Evolutionary conservation across 2,113 vertebrate genomes (phyloP).

Genomic region (Telmatochromis sp.): DNA sequence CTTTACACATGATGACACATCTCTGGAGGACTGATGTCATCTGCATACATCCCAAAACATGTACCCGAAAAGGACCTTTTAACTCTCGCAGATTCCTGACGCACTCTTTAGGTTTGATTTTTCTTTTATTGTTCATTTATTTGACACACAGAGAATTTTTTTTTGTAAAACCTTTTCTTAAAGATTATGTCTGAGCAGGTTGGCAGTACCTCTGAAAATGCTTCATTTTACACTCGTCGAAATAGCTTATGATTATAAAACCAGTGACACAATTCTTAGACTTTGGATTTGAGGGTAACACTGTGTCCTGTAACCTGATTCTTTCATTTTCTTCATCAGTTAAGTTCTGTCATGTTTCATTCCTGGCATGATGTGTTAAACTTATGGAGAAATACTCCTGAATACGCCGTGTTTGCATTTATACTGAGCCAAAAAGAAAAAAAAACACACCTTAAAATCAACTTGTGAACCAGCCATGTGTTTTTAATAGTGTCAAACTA

Average conservation of each 20-base stretch:
- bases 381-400: background rate
- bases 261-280: background rate
- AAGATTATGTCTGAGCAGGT: background rate
- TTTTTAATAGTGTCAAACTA: background rate
- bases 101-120: background rate
- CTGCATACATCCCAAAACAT: background rate
- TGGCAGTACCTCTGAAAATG: background rate
- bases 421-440: background rate
- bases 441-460: background rate
- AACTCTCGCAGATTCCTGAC: background rate
- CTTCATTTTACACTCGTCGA: background rate
- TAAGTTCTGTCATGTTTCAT: background rate
- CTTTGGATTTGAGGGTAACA: background rate
- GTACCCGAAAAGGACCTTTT: fast-evolving
- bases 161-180: background rate
- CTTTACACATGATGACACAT: background rate
- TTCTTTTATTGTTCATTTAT: background rate
- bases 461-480: background rate
- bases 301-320: background rate
- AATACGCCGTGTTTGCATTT: background rate
- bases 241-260: background rate
- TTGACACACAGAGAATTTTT: background rate
- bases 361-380: background rate
- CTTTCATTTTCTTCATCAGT: background rate
- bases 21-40: background rate